Percentiles rank a stretch among this genome's conserved stretches.
Conservation (phyloP, 1,140 invertebrate genomes). For the Euglossa dilemma region DNA sequence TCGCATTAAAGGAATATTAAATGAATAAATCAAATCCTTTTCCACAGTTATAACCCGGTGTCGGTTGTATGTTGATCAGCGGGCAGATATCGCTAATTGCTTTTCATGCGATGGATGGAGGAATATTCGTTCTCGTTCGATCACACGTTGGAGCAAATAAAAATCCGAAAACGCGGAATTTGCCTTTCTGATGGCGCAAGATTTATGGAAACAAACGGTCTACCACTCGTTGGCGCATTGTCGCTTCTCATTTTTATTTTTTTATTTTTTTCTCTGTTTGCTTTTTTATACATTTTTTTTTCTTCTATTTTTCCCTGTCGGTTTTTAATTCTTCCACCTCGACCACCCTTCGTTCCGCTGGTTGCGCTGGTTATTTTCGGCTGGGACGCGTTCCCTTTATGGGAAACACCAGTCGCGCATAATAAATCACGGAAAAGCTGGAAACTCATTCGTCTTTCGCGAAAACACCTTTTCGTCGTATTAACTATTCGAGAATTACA, state of each 20-base stretch:
- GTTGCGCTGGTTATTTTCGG: constrained; percentile 5
- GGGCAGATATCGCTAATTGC: not conserved
- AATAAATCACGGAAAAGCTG: constrained; percentile 34
- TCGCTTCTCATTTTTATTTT: not conserved
- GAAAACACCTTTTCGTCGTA: constrained; percentile 25
- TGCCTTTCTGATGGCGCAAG: not conserved
- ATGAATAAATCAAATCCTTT: constrained; percentile 10
- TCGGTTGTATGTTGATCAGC: not conserved
- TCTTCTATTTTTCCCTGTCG: no score
- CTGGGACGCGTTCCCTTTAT: not conserved
- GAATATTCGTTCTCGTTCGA: not conserved
- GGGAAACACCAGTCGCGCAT: not conserved
- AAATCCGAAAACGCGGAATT: not conserved
- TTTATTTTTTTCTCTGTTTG: not conserved
- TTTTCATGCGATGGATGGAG: not conserved
- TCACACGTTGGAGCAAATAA: not conserved
- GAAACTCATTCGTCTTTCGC: constrained; percentile 24
- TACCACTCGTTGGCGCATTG: not conserved
- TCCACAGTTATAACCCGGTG: no score
- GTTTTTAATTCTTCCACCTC: not conserved
- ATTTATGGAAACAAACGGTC: not conserved
- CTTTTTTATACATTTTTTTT: no score
- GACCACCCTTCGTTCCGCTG: not conserved
- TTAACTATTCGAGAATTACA: constrained; percentile 28
- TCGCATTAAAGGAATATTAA: not conserved